Evolutionary conservation across 2,888 invertebrate genomes (phyloP), one percentile per base, ranked within the genome.

Genomic region (Euspilapteryx auroguttella): DNA sequence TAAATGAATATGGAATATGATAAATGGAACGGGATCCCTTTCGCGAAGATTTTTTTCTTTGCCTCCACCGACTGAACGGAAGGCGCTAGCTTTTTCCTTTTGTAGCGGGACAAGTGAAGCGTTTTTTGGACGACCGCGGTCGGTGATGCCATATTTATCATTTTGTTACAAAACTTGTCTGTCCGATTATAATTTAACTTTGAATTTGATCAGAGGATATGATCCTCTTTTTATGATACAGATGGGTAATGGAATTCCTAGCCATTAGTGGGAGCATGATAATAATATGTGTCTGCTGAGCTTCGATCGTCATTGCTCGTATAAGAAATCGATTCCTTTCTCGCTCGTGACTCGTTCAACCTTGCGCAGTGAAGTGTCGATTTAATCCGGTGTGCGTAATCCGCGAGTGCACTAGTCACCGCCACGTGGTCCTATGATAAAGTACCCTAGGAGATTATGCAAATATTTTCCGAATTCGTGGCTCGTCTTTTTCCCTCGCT

Each of bases 1-100:
- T 73, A 75, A 75, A 75, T 75, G 75, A 75, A 75, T 75, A 75
- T 75, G 73, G 75, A 75, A 75, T 75, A 75, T 75, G 73, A 75
- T 75, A 75, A 75, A 75, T 75, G 73, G 66, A 57, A 58, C 51
- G 54, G 62, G 62, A 61, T 66, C 71, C 75, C 71, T n/a, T n/a
- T 69, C 64, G 71, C 69, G 54, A 68, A 68, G 62, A 71, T 73
- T 75, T 73, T 75, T 75, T 73, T 11, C 69, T 65, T 68, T 62
- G n/a, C n/a, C n/a, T 56, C 54, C 66, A 61, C 58, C 68, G 69
- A 49, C 68, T 69, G 71, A 71, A 73, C 71, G 75, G 73, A 75
- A 75, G 75, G 62, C 59, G 68, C 48, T 65, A 68, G 65, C 73
- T 73, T 73, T 73, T 73, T 75, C 68, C 73, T 68, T 75, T 73